Conservation (phyloP, 2,113 vertebrate species). For the Oceanodroma tethys region DNA sequence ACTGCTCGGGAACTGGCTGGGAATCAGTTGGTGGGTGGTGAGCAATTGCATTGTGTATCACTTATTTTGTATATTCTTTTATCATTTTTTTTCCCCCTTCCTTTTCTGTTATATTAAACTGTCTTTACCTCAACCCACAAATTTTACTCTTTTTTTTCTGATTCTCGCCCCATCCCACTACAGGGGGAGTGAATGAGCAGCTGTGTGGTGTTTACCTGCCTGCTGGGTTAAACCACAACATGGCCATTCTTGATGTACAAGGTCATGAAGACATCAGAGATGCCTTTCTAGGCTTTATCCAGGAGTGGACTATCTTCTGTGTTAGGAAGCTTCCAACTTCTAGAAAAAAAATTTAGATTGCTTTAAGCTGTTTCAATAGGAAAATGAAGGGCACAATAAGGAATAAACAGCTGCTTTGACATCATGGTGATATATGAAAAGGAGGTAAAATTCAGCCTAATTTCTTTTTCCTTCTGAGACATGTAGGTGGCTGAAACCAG, state of each 20-base stretch:
- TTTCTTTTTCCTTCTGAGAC: slow-evolving; percentile 44
- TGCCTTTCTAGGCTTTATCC: not conserved
- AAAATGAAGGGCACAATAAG: slow-evolving; percentile 40
- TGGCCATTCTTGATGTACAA: not conserved
- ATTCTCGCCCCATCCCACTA: too few species aligned
- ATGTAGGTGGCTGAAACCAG: slow-evolving; percentile 8
- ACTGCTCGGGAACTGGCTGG: too few species aligned
- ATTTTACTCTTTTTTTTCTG: too few species aligned
- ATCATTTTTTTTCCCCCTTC: too few species aligned
- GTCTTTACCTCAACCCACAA: too few species aligned
- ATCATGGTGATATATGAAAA: slow-evolving; percentile 2
- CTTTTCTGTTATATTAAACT: too few species aligned
- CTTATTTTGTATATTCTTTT: too few species aligned
- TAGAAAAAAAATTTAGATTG: not conserved
- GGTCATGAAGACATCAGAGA: not conserved
- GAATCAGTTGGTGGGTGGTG: too few species aligned
- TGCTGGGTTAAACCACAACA: not conserved
- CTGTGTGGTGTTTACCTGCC: too few species aligned
- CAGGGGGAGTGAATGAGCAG: too few species aligned
- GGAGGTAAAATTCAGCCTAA: not conserved
- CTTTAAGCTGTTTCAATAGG: not conserved
- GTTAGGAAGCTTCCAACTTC: not conserved
- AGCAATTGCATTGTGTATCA: too few species aligned
- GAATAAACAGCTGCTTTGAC: slow-evolving; percentile 45
- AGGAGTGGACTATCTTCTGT: not conserved